phyloP scores from a whole-genome alignment of 2,113 vertebrate species.

The Chelonoidis abingdonii region DNA sequence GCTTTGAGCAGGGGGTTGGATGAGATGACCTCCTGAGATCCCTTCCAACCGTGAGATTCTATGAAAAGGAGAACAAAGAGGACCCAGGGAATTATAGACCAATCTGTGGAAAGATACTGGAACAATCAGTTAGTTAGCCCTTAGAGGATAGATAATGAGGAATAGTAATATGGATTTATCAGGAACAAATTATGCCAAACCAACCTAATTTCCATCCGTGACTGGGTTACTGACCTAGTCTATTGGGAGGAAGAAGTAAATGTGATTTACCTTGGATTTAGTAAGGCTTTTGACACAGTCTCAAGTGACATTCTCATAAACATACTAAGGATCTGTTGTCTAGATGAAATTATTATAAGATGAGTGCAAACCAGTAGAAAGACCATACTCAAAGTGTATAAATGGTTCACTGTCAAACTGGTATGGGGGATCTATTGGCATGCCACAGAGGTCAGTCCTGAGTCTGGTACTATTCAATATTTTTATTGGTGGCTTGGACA shows the following conservation, averaged over 20 bases:
- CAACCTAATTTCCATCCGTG: background rate
- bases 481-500: too few relatives aligned
- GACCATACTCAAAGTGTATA: too few relatives aligned
- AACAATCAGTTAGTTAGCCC: background rate
- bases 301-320: too few relatives aligned
- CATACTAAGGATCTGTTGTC: background rate
- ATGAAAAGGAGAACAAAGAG: background rate
- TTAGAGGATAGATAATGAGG: constrained; percentile 2
- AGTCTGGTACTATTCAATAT: too few relatives aligned
- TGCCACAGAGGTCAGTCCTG: too few relatives aligned
- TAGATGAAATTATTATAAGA: too few relatives aligned
- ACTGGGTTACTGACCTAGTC: background rate
- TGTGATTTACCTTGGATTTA: background rate
- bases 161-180: background rate
- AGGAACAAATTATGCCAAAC: constrained; percentile 7
- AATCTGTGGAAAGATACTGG: background rate
- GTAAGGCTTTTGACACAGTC: background rate
- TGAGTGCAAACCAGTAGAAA: too few relatives aligned
- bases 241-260: background rate
- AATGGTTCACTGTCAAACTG: too few relatives aligned
- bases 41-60: too few relatives aligned
- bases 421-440: too few relatives aligned
- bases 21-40: too few relatives aligned
- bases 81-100: background rate
- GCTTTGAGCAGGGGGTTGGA: too few relatives aligned